Percentiles rank a stretch among this genome's conserved stretches.
These are phyloP conservation scores for Ptiloglossa arizonensis DNA, from an alignment of 1,140 invertebrate species.

Conservation along the genomic window DNA sequence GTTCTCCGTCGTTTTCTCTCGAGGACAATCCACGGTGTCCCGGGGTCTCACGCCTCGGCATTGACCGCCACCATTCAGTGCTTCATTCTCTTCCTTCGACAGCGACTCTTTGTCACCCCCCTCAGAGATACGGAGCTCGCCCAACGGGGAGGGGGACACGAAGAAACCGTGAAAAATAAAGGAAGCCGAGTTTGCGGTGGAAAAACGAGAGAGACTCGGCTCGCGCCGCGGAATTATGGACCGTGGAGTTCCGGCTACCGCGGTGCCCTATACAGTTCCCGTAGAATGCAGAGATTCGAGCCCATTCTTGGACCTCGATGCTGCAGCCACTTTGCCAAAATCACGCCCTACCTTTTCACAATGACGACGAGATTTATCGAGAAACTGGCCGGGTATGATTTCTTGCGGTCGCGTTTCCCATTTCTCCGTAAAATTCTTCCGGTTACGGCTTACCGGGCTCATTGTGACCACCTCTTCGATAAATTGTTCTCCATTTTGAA, in stretches of 20 bases:
- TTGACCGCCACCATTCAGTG: constrained; percentile 62
- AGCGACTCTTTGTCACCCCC: constrained; percentile 63
- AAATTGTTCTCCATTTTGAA: too few species aligned
- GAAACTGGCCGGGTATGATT: too few species aligned
- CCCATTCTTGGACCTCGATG: constrained; percentile 33
- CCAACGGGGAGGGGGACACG: neutral
- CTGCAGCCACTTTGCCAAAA: constrained; percentile 42
- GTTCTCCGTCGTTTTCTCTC: constrained; percentile 54
- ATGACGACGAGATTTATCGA: constrained; percentile 46
- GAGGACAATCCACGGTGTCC: constrained; percentile 61
- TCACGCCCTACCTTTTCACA: constrained; percentile 46
- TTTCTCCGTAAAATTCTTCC: neutral
- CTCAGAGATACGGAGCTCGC: constrained; percentile 35
- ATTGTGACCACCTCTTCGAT: neutral
- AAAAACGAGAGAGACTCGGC: constrained; percentile 57
- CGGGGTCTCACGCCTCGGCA: constrained; percentile 66
- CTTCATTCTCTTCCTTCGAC: constrained; percentile 65
- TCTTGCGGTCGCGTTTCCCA: too few species aligned
- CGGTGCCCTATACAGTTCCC: constrained; percentile 35
- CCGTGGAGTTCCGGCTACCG: constrained; percentile 16
- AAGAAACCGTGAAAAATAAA: constrained; percentile 45
- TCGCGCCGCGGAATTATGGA: constrained; percentile 58
- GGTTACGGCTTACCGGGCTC: neutral
- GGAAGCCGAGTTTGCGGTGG: constrained; percentile 46
- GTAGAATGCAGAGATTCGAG: constrained; percentile 46